phyloP scores from a whole-genome alignment of 2,113 vertebrate genomes.

The Oophaga pumilio region DNA sequence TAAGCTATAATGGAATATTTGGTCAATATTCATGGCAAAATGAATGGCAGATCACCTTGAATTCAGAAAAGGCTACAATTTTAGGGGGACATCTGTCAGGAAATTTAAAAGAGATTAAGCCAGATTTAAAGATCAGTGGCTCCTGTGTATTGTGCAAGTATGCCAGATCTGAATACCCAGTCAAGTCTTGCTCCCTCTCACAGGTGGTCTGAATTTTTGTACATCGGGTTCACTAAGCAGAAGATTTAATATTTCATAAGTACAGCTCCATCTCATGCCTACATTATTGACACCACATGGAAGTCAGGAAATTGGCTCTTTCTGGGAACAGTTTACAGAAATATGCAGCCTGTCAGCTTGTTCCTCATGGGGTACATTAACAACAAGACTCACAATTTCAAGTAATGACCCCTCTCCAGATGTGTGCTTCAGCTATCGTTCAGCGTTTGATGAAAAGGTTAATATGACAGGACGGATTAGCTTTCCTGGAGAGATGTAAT shows the following conservation, averaged over 20 bases:
- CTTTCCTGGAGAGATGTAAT: conserved; percentile 65
- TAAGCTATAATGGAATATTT: not conserved
- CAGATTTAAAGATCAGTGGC: not conserved
- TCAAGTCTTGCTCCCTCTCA: conserved; percentile 72
- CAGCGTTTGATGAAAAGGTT: conserved; percentile 72
- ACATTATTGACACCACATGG: conserved; percentile 98
- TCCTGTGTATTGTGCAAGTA: conserved; percentile 60
- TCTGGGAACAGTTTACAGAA: conserved; percentile 91
- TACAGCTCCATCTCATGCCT: conserved; percentile 84
- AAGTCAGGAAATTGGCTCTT: conserved; percentile 90
- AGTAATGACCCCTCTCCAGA: conserved; percentile 88
- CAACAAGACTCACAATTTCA: conserved; percentile 88
- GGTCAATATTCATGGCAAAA: not conserved
- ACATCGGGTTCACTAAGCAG: conserved; percentile 79
- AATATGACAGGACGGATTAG: conserved; percentile 78
- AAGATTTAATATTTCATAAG: conserved; percentile 98
- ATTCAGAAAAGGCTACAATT: not conserved
- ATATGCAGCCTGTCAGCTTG: conserved; percentile 87
- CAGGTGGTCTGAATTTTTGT: conserved; percentile 93
- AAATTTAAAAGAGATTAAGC: conserved; percentile 26
- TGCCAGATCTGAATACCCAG: conserved; percentile 70
- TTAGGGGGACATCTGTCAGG: conserved; percentile 19
- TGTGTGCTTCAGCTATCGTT: conserved; percentile 80
- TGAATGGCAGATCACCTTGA: not conserved
- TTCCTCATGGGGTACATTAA: conserved; percentile 82